Percentiles rank a stretch among this genome's conserved stretches.
Evolutionary conservation across 2,113 vertebrate genomes (phyloP).

Genomic region (Ammospiza caudacuta): DNA sequence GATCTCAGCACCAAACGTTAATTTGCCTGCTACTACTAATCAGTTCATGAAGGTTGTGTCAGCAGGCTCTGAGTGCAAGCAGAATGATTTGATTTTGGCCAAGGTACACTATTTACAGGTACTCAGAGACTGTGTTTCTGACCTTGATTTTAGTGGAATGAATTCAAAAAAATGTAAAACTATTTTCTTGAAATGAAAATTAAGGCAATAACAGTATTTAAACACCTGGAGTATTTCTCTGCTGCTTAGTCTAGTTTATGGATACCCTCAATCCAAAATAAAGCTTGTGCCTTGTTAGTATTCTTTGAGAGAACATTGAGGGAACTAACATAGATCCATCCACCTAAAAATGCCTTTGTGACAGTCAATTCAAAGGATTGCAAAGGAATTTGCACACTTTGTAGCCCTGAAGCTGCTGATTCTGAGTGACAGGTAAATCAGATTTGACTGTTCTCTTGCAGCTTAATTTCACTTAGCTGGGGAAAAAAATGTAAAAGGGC

Average conservation of each 20-base stretch:
- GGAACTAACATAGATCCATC: background rate
- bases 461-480: background rate
- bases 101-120: background rate
- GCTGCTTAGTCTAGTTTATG: background rate
- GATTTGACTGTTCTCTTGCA: constrained; percentile 1
- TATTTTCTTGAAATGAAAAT: background rate
- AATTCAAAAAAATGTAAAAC: background rate
- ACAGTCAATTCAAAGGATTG: background rate
- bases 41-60: background rate
- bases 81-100: background rate
- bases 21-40: background rate
- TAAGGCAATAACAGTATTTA: background rate
- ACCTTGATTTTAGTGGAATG: background rate
- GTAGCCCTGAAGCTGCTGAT: background rate
- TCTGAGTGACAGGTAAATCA: constrained; percentile 30
- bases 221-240: background rate
- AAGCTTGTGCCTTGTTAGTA: background rate
- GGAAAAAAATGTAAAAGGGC: background rate
- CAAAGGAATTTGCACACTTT: background rate
- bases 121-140: background rate
- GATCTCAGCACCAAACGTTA: background rate
- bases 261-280: background rate
- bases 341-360: background rate
- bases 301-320: background rate
- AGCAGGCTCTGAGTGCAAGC: background rate